phyloP scores from a whole-genome alignment of 23 tunicate species.

The Oikopleura dioica region DNA sequence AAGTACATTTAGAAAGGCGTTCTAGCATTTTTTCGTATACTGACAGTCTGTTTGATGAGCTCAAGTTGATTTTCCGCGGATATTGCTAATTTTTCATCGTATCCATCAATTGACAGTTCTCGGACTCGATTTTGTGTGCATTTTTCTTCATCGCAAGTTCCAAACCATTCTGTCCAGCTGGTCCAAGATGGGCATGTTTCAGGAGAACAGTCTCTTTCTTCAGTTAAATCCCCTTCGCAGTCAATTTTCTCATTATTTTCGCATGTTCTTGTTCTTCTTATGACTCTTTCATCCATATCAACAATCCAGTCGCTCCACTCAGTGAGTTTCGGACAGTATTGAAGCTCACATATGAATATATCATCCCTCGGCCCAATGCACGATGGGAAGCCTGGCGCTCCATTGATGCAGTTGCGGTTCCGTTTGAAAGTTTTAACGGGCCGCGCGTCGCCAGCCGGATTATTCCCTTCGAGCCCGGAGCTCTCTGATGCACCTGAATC shows the following conservation, averaged over 20 bases:
- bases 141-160: slow-evolving; percentile 43
- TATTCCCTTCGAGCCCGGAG: not conserved
- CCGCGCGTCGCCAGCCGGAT: not conserved
- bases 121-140: slow-evolving; percentile 17
- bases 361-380: not conserved
- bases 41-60: no score
- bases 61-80: no score
- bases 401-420: not conserved
- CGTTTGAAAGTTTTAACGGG: not conserved
- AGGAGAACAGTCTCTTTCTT: no score
- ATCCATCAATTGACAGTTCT: no score
- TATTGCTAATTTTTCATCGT: no score
- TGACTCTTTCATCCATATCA: not conserved
- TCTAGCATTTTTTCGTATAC: no score
- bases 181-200: no score
- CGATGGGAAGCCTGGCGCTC: not conserved
- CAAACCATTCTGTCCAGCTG: slow-evolving; percentile 23
- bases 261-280: not conserved
- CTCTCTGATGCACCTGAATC: no score
- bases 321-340: not conserved
- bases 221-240: not conserved
- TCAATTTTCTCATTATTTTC: not conserved
- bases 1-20: no score
- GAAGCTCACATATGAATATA: no score
- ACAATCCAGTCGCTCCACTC: not conserved